Evolutionary conservation across 2,888 invertebrate genomes (phyloP).

Genomic region (Maniola hyperantus): DNA sequence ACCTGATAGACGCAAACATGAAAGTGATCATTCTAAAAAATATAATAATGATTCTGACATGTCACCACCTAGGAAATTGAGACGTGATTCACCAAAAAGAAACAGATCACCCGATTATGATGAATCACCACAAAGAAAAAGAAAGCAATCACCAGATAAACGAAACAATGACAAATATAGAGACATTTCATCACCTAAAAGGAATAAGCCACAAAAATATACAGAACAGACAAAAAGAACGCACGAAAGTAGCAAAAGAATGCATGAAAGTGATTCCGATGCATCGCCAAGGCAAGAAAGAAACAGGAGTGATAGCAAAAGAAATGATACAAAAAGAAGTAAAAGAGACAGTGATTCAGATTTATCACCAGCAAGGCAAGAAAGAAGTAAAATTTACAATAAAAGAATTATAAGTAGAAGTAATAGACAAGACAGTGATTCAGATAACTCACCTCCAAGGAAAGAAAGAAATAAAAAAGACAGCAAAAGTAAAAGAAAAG

Average conservation of each 20-base stretch:
- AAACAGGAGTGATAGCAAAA: constrained; percentile 30
- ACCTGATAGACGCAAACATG: constrained; percentile 35
- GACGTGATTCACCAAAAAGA: constrained; percentile 35
- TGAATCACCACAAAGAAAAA: constrained; percentile 55
- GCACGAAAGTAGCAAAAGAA: constrained; percentile 15
- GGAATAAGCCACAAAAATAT: constrained; percentile 9
- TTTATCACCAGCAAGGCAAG: constrained; percentile 56
- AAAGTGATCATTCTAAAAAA: constrained; percentile 20
- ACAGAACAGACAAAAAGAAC: background rate
- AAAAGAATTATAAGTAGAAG: constrained; percentile 39
- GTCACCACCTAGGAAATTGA: constrained; percentile 45
- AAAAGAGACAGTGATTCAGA: constrained; percentile 55
- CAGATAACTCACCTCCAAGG: constrained; percentile 60
- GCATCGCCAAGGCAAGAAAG: constrained; percentile 52
- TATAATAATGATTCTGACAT: constrained; percentile 43
- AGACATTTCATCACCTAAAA: constrained; percentile 3
- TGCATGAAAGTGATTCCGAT: constrained; percentile 53
- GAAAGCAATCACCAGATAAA: constrained; percentile 37
- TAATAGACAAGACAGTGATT: constrained; percentile 49
- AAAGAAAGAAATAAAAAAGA: constrained; percentile 39
- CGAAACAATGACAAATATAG: constrained; percentile 24
- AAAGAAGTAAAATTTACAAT: constrained; percentile 24
- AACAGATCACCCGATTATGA: constrained; percentile 51
- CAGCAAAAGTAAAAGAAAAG: constrained; percentile 33
- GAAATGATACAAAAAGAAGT: constrained; percentile 36